These are phyloP conservation scores for Eulemur rufifrons DNA, from an alignment of 2,113 vertebrate species.

Conservation along the genomic window DNA sequence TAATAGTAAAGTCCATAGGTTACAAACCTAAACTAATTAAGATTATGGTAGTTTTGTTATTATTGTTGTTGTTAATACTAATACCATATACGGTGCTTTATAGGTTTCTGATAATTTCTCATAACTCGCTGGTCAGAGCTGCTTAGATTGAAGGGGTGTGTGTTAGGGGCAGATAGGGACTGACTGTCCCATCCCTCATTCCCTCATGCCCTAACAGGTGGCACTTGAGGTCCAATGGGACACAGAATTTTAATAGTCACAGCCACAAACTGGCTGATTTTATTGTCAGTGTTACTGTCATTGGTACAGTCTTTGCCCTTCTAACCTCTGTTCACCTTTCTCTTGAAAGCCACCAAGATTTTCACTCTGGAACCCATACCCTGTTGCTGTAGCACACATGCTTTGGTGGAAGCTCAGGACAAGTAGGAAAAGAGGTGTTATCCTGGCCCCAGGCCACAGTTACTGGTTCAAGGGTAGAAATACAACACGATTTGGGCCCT, in stretches of 20 bases:
- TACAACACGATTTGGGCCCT: background rate
- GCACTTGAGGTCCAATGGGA: background rate
- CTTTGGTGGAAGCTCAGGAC: background rate
- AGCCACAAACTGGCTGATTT: background rate
- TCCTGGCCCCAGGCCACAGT: background rate
- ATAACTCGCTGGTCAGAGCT: background rate
- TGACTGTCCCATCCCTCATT: background rate
- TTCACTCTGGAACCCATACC: background rate
- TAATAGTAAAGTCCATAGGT: background rate
- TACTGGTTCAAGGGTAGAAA: background rate
- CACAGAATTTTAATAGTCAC: background rate
- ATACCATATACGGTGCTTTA: background rate
- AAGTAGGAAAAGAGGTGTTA: background rate
- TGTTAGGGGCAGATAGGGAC: background rate
- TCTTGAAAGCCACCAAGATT: background rate
- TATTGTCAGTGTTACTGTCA: background rate
- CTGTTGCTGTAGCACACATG: background rate
- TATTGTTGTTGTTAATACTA: background rate
- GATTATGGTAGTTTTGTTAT: background rate
- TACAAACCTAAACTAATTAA: slow-evolving; percentile 26
- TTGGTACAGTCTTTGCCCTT: background rate
- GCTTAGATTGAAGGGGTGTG: background rate
- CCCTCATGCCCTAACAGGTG: background rate
- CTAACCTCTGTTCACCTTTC: background rate
- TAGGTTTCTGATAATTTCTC: background rate